Evolutionary conservation across 2,888 invertebrate genomes (phyloP).

Genomic region (Pheosia gnoma): DNA sequence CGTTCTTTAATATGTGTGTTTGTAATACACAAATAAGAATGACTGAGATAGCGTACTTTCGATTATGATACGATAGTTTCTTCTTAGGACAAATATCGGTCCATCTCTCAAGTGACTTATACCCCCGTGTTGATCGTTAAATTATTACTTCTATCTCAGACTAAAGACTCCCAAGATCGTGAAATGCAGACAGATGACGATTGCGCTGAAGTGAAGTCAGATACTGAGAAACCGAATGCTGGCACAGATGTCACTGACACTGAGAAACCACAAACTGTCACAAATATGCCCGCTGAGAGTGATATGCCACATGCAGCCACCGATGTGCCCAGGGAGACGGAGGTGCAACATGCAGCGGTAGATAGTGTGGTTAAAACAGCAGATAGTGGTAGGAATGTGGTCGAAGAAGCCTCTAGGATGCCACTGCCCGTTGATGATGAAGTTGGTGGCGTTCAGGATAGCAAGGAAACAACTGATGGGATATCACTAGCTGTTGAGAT

Average conservation of each 20-base stretch:
- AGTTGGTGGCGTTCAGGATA: slow-evolving; percentile 18
- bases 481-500: neutral
- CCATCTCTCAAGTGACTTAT: too few species aligned
- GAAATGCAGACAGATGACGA: slow-evolving; percentile 69
- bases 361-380: slow-evolving; percentile 8
- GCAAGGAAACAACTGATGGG: slow-evolving; percentile 17
- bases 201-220: slow-evolving; percentile 48
- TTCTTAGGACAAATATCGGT: too few species aligned
- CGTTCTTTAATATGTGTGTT: too few species aligned
- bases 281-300: slow-evolving; percentile 40
- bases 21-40: too few species aligned
- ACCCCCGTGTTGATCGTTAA: neutral
- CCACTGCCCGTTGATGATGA: slow-evolving; percentile 18
- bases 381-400: slow-evolving; percentile 17
- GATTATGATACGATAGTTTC: too few species aligned
- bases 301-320: slow-evolving; percentile 32
- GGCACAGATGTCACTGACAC: neutral
- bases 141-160: slow-evolving; percentile 35
- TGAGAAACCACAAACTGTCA: neutral
- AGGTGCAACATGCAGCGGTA: slow-evolving; percentile 8
- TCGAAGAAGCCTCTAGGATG: slow-evolving; percentile 29
- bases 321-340: neutral
- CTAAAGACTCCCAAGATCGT: slow-evolving; percentile 58
- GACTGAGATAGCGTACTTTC: too few species aligned
- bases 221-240: slow-evolving; percentile 42